Base-by-base conservation (phyloP, 2,797 vertebrate species). In the Vultur gryphus region DNA sequence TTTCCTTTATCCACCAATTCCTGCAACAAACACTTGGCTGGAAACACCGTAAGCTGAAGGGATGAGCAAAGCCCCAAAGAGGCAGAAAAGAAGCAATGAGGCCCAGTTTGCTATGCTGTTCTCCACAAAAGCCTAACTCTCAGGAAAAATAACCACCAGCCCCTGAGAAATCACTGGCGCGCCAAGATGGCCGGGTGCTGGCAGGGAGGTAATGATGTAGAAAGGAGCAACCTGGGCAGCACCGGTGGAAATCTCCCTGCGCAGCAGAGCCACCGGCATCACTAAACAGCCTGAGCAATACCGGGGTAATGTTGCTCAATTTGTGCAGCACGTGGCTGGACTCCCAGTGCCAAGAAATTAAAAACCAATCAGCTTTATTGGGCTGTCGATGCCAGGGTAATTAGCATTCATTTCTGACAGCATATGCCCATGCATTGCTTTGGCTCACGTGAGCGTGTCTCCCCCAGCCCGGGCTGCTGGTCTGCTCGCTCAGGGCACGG, bases 291-390 rank as follows among this genome's bases (percentile, higher is more conserved):
- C 57, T 37, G 25, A 75, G 54, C 5, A 1, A 10, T 35, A 96
- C 94, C 95, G 94, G 89, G 6, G 4, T 52, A 62, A 43, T 0
- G 3, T 5, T 28, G 48, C 87, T 90, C n/a, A 20, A 8, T 57
- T 58, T 72, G 58, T 69, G 51, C 79, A 72, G 82, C 65, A 23
- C 4, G 2, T 4, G 3, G 85, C 87, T 73, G 92, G 51, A 54
- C 41, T 66, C 84, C 71, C 70, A 26, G 57, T 2, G 33, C 91
- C 83, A 75, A 83, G 92, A 78, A 96, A 97, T 97, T 97, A 96
- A 95, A 97, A 96, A 14, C 16, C 77, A 16, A 94, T 95, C 97
- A 95, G 77, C 64, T 92, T 95, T 89, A 96, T 95, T 77, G 91
- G 93, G 11, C 83, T 93, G 87, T 67, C 1, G 3, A 48, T 85